Evolutionary conservation across 1,140 invertebrate genomes (phyloP), one percentile per base, ranked within the genome.

Genomic region (Dolichoris vasculosae): DNA sequence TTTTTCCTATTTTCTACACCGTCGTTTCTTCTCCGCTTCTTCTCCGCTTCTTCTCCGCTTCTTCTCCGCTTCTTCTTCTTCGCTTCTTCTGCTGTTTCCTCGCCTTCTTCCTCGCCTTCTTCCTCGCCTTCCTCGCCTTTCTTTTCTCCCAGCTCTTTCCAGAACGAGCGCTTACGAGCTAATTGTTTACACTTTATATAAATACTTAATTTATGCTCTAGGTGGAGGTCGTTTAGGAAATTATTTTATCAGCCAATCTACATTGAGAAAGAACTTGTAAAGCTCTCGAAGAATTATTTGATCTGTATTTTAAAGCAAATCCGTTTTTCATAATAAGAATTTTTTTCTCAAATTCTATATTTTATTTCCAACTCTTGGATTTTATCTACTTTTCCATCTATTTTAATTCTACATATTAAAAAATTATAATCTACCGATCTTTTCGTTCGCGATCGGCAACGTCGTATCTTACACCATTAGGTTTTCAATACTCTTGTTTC

Each of bases 181-280:
- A 77, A 78, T 77, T 78, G 59, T 77, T 84, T 78, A 59, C 43
- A 75, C 76, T 84, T 84, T 78, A 67, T 78, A 51, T 63, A 75
- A 75, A 76, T 59, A 73, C 71, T 82, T 82, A 73, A 82, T 82
- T 55, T 59, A 71, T 15, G 26, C 40, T 26, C 26, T 26, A 59
- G 51, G n/a, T 2, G 51, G 76, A 78, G 51, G 20, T 63, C 32
- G 32, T 63, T 78, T 78, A 63, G 32, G 11, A 35, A 77, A 55
- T 55, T 43, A 73, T 73, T 77, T 63, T 78, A 63, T 78, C 51
- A 17, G 51, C 4, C 9, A 55, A 40, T 48, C 51, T 59, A 59
- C 30, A 78, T 78, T 51, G 51, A n/a, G 35, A 40, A 78, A 59
- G n/a, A 78, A 51, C 51, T 32, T 78, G 51, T 63, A 38, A 59